phyloP scores from a whole-genome alignment of 1,140 invertebrate genomes.

The silkworm (Bombyx mori) region ASM3026992v2 NC_085115.1:940001-940500 shows the following conservation, averaged over 20 bases:
- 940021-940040: slow-evolving; percentile 14
- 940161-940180: slow-evolving; percentile 74
- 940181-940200: slow-evolving; percentile 35
- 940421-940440: slow-evolving; percentile 58
- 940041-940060: slow-evolving; percentile 38
- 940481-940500: slow-evolving; percentile 82
- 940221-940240: slow-evolving; percentile 71
- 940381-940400: slow-evolving; percentile 29
- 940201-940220: slow-evolving; percentile 64
- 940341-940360: slow-evolving; percentile 11
- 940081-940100: slow-evolving; percentile 38
- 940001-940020: slow-evolving; percentile 21
- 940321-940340: slow-evolving; percentile 11
- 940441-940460: slow-evolving; percentile 61
- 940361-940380: slow-evolving; percentile 34
- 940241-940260: slow-evolving; percentile 38
- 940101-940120: slow-evolving; percentile 7
- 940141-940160: slow-evolving; percentile 73
- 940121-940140: slow-evolving; percentile 7
- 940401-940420: slow-evolving; percentile 22
- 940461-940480: slow-evolving; percentile 80
- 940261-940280: slow-evolving; percentile 75
- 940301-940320: slow-evolving; percentile 37
- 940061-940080: slow-evolving; percentile 41
- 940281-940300: slow-evolving; percentile 67